Evolutionary conservation across 2,888 invertebrate species (phyloP), one percentile per base, ranked within the genome.

Genomic region (Melipona bicolor): DNA sequence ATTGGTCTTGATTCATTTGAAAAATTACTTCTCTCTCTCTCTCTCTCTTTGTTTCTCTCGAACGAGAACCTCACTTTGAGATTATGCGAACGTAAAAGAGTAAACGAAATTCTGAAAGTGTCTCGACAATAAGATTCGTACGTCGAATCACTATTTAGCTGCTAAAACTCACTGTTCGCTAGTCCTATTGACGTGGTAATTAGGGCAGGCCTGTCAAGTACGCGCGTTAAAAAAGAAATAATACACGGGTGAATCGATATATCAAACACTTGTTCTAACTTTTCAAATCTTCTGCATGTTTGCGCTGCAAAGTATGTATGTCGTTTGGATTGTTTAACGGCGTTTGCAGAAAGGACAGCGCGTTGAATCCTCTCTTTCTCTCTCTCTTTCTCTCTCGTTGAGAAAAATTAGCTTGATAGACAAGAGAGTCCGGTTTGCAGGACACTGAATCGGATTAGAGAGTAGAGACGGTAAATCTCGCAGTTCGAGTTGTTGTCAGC

Each of bases 221-320:
- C 19, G 4, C 43, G 49, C 56, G n/a, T 21, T 71, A 19, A 4
- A 1, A 9, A 43, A 36, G 9, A 11, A 43, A 43, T 11, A 27
- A 49, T 49, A 59, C 27, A 61, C 43, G 73, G 24, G 1, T 19
- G 19, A 36, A 52, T 61, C 11, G 9, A 43, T 43, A 5, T 52
- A 19, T 52, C 36, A 24, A 52, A 65, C 52, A 65, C 64, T 72
- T 72, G 72, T 72, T 72, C 72, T 72, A 72, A 72, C 61, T 72
- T 72, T 72, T 72, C 72, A 72, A 72, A 71, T 71, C 21, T 61
- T 71, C 13, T 59, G 56, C 56, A 71, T 43, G 56, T 9, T 59
- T 43, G 24, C 56, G 15, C 17, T 36, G n/a, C 4, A 32, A 54
- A 21, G 56, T 43, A 59, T 11, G 17, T n/a, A n/a, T 54, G n/a